Evolutionary conservation across 2,888 invertebrate species (phyloP), one percentile per base, ranked within the genome.

Genomic region (Drosophila infuscata): DNA sequence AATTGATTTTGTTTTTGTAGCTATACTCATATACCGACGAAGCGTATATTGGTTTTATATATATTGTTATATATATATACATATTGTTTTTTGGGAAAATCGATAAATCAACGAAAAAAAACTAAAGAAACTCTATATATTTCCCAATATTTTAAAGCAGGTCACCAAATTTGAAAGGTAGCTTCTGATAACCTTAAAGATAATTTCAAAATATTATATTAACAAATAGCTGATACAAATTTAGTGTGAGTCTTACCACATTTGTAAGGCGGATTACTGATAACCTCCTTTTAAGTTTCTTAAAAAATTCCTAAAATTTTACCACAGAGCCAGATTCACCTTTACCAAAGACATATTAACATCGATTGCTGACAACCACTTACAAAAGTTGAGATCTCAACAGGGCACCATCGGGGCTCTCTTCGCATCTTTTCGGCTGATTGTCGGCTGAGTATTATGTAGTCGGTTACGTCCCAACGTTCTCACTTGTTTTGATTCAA

Each of bases 1-100:
- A 46, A 49, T 74, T 63, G 67, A 30, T 52, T 54, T 66, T 68
- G 59, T 65, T 68, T 36, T 62, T 52, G 43, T 29, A 36, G 36
- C 17, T 25, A 36, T n/a, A 36, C 36, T n/a, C 38, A 38, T 12
- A 15, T 8, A 29, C 6, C 12, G 38, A 12, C 7, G 12, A 29
- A 38, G 29, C 12, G 38, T 36, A 29, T 29, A 29, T 29, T 9
- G 11, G 11, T 7, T 36, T 36, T 54, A 1, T 25, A 20, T 4
- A 15, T 25, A 46, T 46, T 46, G 46, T 7, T 20, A 15, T 25
- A 4, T 12, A 12, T 12, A 20, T 20, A 46, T 20, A 15, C 15
- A 0, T 30, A 30, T 41, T 7, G 20, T 12, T 20, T 25, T 46
- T 0, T 15, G 3, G 46, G 20, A 12, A 46, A 20, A 46, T 46